Evolutionary conservation across 2,797 vertebrate genomes (phyloP), one percentile per base, ranked within the genome.

Genomic region (Gouania willdenowi): DNA sequence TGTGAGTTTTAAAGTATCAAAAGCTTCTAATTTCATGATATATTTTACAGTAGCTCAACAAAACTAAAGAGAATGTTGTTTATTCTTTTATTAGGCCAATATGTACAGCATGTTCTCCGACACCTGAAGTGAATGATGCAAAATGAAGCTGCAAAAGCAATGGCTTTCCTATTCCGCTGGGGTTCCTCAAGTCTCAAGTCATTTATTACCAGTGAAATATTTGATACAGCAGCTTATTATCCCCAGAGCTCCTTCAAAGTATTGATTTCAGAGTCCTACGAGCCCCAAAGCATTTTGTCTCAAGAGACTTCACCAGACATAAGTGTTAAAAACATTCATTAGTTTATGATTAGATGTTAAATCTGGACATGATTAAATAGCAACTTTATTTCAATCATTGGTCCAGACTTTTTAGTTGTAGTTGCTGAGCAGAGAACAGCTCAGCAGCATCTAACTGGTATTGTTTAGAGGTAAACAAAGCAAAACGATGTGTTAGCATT

Each of bases 201-300:
- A 27, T 52, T 60, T 56, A 63, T 62, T 44, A 39, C 2, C 21
- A 3, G 8, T 11, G 13, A 19, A 27, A 57, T 21, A 10, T 37
- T 38, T 13, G 49, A 48, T 57, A 43, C 25, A 23, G 6, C 14
- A 18, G 29, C 4, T 11, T 38, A 22, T 30, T 41, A 14, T 8
- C 26, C 23, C 13, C 37, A 40, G 13, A 41, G 15, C 33, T 41
- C 14, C 10, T 25, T 26, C 12, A 27, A 44, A 50, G 26, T 53
- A 77, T 66, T 63, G 75, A 77, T 61, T 24, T 4, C 24, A 10
- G 15, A 20, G 14, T 27, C 24, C 20, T 13, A 33, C 22, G 22
- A 4, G 30, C 38, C 53, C 7, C 17, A 17, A 27, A 45, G 38
- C 57, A 37, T 41, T 45, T 8, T 0, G 46, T 65, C 22, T 23